A percentile compares a stretch with the other conserved stretches of the same genome.
Evolutionary conservation across 1,140 invertebrate species (phyloP).

Genomic region (Brachionus manjavacas): DNA sequence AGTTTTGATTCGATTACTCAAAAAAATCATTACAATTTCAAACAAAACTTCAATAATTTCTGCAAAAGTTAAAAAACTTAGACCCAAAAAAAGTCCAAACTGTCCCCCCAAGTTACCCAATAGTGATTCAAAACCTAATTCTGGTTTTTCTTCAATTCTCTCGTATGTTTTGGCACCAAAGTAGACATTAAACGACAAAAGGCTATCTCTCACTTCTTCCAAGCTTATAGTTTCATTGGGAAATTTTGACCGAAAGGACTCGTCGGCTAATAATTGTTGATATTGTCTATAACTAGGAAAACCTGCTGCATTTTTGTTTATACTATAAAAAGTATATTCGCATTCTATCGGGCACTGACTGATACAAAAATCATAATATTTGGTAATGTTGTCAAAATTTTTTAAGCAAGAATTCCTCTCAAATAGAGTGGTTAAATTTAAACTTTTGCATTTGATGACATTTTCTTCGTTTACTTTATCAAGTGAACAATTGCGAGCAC

Average conservation of each 20-base stretch:
- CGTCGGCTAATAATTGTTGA: not conserved
- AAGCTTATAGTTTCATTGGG: not conserved
- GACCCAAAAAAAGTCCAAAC: constrained; percentile 27
- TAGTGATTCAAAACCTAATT: not conserved
- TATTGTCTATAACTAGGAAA: not conserved
- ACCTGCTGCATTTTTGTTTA: not conserved
- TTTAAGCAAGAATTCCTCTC: not conserved
- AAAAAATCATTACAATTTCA: not conserved
- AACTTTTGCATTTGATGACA: not conserved
- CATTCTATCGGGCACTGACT: constrained; percentile 11
- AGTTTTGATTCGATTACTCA: not conserved
- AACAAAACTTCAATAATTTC: constrained; percentile 21
- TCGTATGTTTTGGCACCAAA: not conserved
- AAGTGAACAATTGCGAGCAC: not conserved
- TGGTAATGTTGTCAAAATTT: not conserved
- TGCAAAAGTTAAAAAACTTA: constrained; percentile 31
- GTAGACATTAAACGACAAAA: constrained; percentile 14
- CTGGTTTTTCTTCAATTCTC: not conserved
- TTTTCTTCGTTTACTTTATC: not conserved
- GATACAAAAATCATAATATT: not conserved
- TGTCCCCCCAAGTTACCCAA: not conserved
- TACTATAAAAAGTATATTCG: not conserved
- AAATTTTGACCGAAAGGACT: not conserved
- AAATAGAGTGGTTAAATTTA: not conserved
- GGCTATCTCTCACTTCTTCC: not conserved